phyloP scores from a whole-genome alignment of 2,113 vertebrate species.

The Sander lucioperca region DNA sequence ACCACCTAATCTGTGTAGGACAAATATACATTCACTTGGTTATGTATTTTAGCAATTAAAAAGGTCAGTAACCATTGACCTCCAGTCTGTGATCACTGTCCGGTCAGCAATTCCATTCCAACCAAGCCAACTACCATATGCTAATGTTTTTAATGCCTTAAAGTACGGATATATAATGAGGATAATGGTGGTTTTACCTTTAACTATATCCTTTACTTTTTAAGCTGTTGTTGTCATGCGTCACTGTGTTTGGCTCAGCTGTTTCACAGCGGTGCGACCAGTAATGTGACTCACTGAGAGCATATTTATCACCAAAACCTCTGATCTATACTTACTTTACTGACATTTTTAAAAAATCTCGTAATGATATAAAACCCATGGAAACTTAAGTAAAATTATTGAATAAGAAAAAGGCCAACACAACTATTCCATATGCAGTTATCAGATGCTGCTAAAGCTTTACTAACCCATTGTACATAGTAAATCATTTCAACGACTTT shows the following conservation, averaged over 20 bases:
- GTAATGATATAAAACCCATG: too few species aligned
- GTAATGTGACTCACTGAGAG: background rate
- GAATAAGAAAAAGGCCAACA: too few species aligned
- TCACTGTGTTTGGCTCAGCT: background rate
- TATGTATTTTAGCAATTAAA: background rate
- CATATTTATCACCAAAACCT: background rate
- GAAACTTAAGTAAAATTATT: too few species aligned
- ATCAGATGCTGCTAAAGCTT: too few species aligned
- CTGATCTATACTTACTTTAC: background rate
- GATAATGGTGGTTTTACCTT: background rate
- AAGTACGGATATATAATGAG: background rate
- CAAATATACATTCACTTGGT: slow-evolving; percentile 11
- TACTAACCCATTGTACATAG: too few species aligned
- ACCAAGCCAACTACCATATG: background rate
- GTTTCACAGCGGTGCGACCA: background rate
- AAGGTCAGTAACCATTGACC: background rate
- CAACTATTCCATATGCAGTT: too few species aligned
- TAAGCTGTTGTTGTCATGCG: background rate
- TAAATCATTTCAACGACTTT: too few species aligned
- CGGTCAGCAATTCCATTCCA: background rate
- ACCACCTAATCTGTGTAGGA: background rate
- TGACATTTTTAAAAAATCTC: too few species aligned
- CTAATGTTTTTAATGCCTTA: background rate
- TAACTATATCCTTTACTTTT: background rate
- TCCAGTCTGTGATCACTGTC: background rate